Evolutionary conservation across 2,888 invertebrate species (phyloP), one percentile per base, ranked within the genome.

Genomic region (Campoplex capitator): DNA sequence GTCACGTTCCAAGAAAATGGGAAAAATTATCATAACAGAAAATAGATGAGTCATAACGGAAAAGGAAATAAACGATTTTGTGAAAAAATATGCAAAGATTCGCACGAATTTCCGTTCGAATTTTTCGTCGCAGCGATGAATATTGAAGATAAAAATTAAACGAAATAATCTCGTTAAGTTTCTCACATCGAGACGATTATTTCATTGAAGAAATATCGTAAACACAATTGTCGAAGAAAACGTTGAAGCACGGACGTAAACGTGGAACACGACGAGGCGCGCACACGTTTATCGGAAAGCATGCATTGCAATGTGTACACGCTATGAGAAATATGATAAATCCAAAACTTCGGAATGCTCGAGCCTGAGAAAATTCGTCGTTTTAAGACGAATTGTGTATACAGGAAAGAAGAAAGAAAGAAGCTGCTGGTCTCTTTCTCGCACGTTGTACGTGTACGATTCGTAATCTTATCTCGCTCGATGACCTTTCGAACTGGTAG

Each of bases 401-500:
- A 32, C 3, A 38, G 6, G 32, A 16, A 32, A 62, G 62, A 62
- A 74, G 0, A 45, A 28, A 38, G 35, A 62, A 75, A 71, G 65
- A 65, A 76, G 65, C 65, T 35, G 65, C 65, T 35, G 65, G 65
- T 65, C 32, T 80, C 75, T 76, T 58, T 71, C 38, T 83, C 32
- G 0, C 38, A 73, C 28, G 9, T 74, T 48, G 8, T 68, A 42
- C n/a, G 18, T 35, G 38, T 35, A 28, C 51, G 48, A 67, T 51
- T 78, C 45, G 75, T 79, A 81, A 87, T 87, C 87, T 87, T 67
- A 84, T 87, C 87, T 84, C 38, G 4, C 13, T 23, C 16, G 65
- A 79, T 71, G 87, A 87, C 84, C 87, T 84, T 76, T 87, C 79
- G 84, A 84, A 75, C 87, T 65, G 13, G 28, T 16, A 45, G 79